Base-by-base conservation (phyloP, 2,797 vertebrate genomes). In the Premnoplex brunnescens region DNA sequence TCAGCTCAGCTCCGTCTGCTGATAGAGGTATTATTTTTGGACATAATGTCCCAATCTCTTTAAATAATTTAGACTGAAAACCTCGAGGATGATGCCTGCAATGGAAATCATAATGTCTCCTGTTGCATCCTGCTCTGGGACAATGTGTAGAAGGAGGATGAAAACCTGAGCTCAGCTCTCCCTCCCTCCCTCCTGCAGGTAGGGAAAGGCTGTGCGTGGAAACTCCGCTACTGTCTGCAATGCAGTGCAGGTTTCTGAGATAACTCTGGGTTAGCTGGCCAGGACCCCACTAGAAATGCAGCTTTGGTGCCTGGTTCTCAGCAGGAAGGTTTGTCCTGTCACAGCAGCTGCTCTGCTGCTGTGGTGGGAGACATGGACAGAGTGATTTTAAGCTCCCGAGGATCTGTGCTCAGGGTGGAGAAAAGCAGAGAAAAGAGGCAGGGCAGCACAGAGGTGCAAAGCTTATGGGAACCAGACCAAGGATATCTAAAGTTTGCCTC, bases 31-130 rank as follows among this genome's bases (percentile, higher is more conserved):
- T 87, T 94, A 55, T 68, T 96, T 96, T 87, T 77, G 75, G 36
- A 64, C 14, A 7, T 62, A 79, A 78, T 71, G 9, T 85, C 67
- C 66, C 54, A 88, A 63, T 26, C 39, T 14, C 54, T 63, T 81
- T 91, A 91, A 91, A 89, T 91, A 93, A 95, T 85, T 94, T 46
- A 88, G 67, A 27, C 46, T 68, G 76, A 79, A 93, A 95, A 79
- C 41, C 55, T 75, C 77, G 86, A 75, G 62, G 52, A 68, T 60
- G 54, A 62, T 41, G 69, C 20, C 74, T 49, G 22, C n/a, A 41
- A 22, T 55, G 32, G 80, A 80, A 92, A 84, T 27, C n/a, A 3
- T 36, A 51, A 54, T 19, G 52, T 41, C 58, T 62, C 55, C 55
- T 9, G 3, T 18, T 7, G 10, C 71, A 58, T 27, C 21, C 54